Base-by-base conservation (phyloP, 2,888 invertebrate species). In the Griposia aprilina region DNA sequence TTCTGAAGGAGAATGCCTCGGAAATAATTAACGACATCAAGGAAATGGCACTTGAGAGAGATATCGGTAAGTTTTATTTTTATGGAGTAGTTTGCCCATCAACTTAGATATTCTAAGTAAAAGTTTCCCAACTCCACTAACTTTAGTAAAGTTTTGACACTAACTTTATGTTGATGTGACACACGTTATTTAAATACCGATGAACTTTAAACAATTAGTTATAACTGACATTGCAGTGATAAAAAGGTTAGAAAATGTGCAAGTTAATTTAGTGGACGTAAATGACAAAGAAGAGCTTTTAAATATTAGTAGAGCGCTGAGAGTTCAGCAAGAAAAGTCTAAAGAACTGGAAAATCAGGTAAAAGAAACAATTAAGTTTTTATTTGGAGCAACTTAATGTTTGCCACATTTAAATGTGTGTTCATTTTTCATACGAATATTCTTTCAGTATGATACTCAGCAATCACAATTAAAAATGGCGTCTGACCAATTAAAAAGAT, bases 41-140 rank as follows among this genome's bases (percentile, higher is more conserved):
- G 88, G 98, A 98, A 83, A 99, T 99, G 98, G 98, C 98, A 85
- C 98, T 98, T 74, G 99, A 99, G 93, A 97, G 98, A 92, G 98
- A 98, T 89, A 98, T 98, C 88, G 97, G 98, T 92, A 93, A 97
- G 92, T 97, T 76, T 66, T 15, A 68, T 17, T 74, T 45, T 36
- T 52, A 68, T 55, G 67, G 26, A 66, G 57, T 83, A 79, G 26
- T 26, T 48, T 36, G 13, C 15, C 26, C 7, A 59, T 15, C 15
- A 45, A 10, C 45, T 45, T 45, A 0, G 41, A 45, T 45, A 45
- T 45, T 45, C 45, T 45, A 45, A 45, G 78, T 82, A 85, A 81
- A 86, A 87, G 83, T 76, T 83, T 84, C 73, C 30, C 45, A 90
- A 90, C 86, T 91, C 70, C 63, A 81, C 79, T 83, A 87, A 88